These are phyloP conservation scores for Lycodopsis pacificus DNA, from an alignment of 2,797 vertebrate species.

Conservation along the genomic window DNA sequence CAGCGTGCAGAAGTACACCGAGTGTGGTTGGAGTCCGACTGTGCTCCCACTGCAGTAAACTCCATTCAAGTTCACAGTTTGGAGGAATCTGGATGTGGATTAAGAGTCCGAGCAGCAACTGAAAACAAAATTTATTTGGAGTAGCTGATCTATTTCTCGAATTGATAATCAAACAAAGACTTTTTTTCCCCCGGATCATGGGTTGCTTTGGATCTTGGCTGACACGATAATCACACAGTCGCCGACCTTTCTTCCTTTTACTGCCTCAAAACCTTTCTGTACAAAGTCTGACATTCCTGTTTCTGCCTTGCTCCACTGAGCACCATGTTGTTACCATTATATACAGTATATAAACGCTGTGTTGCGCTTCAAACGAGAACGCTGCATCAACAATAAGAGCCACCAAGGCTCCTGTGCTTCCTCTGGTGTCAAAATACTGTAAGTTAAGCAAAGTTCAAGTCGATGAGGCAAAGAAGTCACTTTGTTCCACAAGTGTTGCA, in stretches of 20 bases:
- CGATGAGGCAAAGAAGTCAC: constrained; percentile 27
- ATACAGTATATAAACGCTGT: background rate
- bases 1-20: constrained; percentile 45
- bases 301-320: background rate
- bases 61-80: constrained; percentile 41
- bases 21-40: constrained; percentile 61
- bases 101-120: constrained; percentile 6
- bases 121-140: constrained; percentile 31
- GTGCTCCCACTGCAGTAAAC: constrained; percentile 56
- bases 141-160: constrained; percentile 8
- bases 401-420: constrained; percentile 22
- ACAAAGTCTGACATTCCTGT: background rate
- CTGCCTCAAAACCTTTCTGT: constrained; percentile 3
- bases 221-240: constrained; percentile 21
- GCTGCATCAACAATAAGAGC: background rate
- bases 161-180: constrained; percentile 30
- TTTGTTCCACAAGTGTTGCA: constrained; percentile 63
- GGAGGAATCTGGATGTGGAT: constrained; percentile 27
- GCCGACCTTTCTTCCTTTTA: background rate
- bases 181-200: constrained; percentile 18
- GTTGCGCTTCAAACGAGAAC: background rate
- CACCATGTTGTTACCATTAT: background rate
- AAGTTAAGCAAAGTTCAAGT: constrained; percentile 45
- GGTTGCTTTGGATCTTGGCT: background rate
- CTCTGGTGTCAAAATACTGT: constrained; percentile 17